These are phyloP conservation scores for Pagrus major DNA, from an alignment of 2,113 vertebrate genomes.

Conservation along the genomic window DNA sequence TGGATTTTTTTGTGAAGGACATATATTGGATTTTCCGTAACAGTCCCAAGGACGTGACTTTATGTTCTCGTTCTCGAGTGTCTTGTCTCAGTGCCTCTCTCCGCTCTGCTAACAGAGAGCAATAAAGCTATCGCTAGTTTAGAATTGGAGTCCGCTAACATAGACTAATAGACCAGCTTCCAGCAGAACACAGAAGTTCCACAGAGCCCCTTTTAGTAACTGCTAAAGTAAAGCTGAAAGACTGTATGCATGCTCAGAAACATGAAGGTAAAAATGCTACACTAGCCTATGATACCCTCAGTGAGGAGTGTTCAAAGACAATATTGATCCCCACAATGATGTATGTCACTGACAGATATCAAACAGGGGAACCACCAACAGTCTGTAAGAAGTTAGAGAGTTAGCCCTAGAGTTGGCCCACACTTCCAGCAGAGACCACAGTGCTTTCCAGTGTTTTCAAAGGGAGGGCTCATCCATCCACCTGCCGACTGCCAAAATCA, in stretches of 20 bases:
- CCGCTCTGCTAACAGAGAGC: too few species aligned
- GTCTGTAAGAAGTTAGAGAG: background rate
- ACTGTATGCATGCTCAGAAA: background rate
- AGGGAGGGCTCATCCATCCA: slow-evolving; percentile 54
- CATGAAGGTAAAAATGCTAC: background rate
- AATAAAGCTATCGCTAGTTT: too few species aligned
- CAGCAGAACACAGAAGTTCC: too few species aligned
- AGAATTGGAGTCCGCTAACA: too few species aligned
- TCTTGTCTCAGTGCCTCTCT: too few species aligned
- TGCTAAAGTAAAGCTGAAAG: background rate
- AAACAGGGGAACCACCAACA: slow-evolving; percentile 25
- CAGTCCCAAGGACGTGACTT: too few species aligned
- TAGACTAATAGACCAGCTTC: too few species aligned
- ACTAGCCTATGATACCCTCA: background rate
- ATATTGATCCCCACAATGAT: slow-evolving; percentile 7
- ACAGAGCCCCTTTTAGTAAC: too few species aligned
- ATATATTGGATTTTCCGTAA: too few species aligned
- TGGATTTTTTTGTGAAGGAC: too few species aligned
- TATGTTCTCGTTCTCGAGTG: too few species aligned
- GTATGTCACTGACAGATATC: background rate
- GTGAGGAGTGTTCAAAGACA: slow-evolving; percentile 3
- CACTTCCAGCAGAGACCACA: slow-evolving; percentile 32
- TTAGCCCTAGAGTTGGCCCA: background rate
- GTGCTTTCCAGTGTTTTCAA: slow-evolving; percentile 46
- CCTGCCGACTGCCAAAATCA: slow-evolving; percentile 54